phyloP scores from a whole-genome alignment of 2,888 invertebrate genomes.

The Pomacea canaliculata region DNA sequence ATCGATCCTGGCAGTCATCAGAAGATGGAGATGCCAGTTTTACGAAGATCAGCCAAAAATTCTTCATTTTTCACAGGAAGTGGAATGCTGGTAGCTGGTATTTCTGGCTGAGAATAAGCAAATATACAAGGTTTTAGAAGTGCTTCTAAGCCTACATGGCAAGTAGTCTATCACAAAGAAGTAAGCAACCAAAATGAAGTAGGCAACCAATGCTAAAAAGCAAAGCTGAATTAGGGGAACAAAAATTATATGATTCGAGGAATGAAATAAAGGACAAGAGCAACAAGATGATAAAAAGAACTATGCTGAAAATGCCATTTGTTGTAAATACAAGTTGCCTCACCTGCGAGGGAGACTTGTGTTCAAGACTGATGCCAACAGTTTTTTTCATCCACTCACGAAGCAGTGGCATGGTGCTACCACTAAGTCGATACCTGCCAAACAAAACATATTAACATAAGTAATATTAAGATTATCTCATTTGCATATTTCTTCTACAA shows the following conservation, averaged over 20 bases:
- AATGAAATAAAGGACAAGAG: too few relatives aligned
- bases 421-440: conserved; percentile 68
- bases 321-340: not conserved
- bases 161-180: too few relatives aligned
- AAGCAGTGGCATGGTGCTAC: conserved; percentile 80
- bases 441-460: not conserved
- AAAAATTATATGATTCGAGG: too few relatives aligned
- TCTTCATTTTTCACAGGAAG: conserved; percentile 76
- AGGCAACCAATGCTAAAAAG: too few relatives aligned
- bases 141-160: too few relatives aligned
- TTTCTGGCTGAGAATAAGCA: conserved; percentile 57
- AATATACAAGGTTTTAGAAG: not conserved
- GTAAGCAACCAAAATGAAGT: too few relatives aligned
- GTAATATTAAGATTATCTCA: too few relatives aligned
- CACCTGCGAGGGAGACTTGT: conserved; percentile 71
- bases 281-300: too few relatives aligned
- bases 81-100: conserved; percentile 76
- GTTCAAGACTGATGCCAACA: conserved; percentile 77
- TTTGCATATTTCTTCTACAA: too few relatives aligned
- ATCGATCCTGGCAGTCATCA: conserved; percentile 83
- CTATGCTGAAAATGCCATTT: too few relatives aligned
- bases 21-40: conserved; percentile 77
- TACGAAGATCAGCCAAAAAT: conserved; percentile 75
- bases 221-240: too few relatives aligned
- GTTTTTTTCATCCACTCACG: conserved; percentile 83